Conservation (phyloP, 2,113 vertebrate genomes). For the Raja brachyura region DNA sequence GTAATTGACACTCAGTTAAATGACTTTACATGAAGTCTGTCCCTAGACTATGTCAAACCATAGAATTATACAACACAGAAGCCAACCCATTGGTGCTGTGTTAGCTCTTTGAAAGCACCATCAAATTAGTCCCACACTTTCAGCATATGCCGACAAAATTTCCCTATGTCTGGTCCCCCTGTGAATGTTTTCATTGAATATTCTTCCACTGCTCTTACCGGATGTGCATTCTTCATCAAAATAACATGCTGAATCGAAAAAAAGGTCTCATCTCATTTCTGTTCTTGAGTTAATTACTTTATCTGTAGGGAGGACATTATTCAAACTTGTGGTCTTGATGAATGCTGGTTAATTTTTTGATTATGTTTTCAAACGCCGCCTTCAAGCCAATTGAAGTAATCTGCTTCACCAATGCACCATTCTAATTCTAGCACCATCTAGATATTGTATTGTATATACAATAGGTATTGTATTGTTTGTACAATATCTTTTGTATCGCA, state of each 20-base stretch:
- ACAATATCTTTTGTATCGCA: not conserved
- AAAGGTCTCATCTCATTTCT: not conserved
- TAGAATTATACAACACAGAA: not conserved
- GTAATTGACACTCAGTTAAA: not conserved
- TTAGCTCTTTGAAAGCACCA: too few species aligned
- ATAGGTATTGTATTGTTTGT: too few species aligned
- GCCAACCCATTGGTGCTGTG: not conserved
- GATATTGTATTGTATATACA: too few species aligned
- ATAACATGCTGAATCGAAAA: not conserved
- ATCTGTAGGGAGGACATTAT: not conserved
- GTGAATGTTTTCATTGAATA: not conserved
- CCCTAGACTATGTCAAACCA: not conserved
- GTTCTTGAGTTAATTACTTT: not conserved
- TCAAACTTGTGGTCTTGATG: not conserved
- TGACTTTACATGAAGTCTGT: not conserved
- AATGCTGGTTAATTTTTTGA: not conserved
- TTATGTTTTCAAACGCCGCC: not conserved
- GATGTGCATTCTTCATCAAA: not conserved
- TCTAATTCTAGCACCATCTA: not conserved
- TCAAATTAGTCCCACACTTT: not conserved
- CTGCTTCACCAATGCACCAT: not conserved
- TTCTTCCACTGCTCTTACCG: not conserved
- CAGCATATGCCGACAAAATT: not conserved
- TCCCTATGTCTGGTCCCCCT: not conserved
- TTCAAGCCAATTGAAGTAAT: not conserved